Evolutionary conservation across 2,888 invertebrate species (phyloP).

Genomic region (Ennomos fuscantarius): DNA sequence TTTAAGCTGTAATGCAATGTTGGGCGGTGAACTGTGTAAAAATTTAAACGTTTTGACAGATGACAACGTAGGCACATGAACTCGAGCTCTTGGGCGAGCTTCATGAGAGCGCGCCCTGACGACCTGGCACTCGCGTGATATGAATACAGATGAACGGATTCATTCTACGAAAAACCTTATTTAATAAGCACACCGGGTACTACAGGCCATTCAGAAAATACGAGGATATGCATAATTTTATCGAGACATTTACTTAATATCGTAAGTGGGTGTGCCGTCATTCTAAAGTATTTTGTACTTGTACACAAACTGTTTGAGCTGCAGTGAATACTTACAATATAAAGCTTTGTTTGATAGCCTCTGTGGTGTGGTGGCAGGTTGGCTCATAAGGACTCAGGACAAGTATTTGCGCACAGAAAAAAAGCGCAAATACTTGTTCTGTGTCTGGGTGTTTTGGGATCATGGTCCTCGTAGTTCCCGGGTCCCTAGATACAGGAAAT

Average conservation of each 20-base stretch:
- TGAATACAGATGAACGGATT: constrained; percentile 35
- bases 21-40: constrained; percentile 41
- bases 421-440: no score
- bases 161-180: constrained; percentile 32
- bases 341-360: no score
- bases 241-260: constrained; percentile 13
- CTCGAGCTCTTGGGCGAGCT: constrained; percentile 8
- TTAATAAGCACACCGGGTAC: constrained; percentile 30
- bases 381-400: no score
- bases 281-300: not conserved
- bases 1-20: constrained; percentile 42
- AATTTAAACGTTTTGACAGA: constrained; percentile 55
- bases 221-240: constrained; percentile 26
- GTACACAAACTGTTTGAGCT: not conserved
- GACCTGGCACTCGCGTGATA: constrained; percentile 23
- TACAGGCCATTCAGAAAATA: constrained; percentile 27
- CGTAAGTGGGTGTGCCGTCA: constrained; percentile 1
- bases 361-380: no score
- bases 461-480: no score
- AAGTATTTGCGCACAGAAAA: no score
- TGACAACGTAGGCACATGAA: constrained; percentile 45
- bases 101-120: constrained; percentile 29
- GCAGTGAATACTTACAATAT: no score
- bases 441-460: no score
- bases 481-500: no score